Evolutionary conservation across 2,113 vertebrate species (phyloP), one percentile per base, ranked within the genome.

Genomic region (Drymodes brunneopygia): DNA sequence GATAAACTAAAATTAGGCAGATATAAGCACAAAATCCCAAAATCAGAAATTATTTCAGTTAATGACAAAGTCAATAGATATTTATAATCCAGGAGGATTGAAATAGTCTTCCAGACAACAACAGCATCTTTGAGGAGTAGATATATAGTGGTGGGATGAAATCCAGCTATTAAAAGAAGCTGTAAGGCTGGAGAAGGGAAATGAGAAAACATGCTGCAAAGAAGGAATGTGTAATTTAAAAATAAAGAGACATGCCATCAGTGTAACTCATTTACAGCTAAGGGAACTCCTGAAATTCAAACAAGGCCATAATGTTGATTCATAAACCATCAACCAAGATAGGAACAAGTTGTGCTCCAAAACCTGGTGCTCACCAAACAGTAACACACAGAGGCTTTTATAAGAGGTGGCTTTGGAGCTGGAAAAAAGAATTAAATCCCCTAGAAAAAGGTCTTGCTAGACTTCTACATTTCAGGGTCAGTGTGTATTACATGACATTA

Each of bases 321-420:
- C 44, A 61, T 57, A 45, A 90, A 21, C 35, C 22, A n/a, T 18
- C 17, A 57, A n/a, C 28, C 6, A 47, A 67, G 75, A 48, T 50
- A 79, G 33, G 27, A 35, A 86, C 35, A 82, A 64, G 33, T 14
- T 58, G 29, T n/a, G n/a, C 69, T 84, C 33, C 54, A 22, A 19
- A 62, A 15, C 40, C 50, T 35, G 58, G 29, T 24, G 5, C 21
- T 36, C 56, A 28, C n/a, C 16, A 54, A 53, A 48, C 56, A 29
- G 1, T 27, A 48, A 20, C 21, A 27, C n/a, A 4, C 1, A 40
- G 16, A 21, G 3, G 12, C 4, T 58, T 45, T 15, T 24, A 10
- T 12, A 15, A 36, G 5, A 48, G 4, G 12, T 44, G 25, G 16
- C 28, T 83, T 75, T 81, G 45, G 15, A 79, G 33, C 36, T 31